Evolutionary conservation across 2,113 vertebrate species (phyloP).

Genomic region (Tylochromis polylepis): DNA sequence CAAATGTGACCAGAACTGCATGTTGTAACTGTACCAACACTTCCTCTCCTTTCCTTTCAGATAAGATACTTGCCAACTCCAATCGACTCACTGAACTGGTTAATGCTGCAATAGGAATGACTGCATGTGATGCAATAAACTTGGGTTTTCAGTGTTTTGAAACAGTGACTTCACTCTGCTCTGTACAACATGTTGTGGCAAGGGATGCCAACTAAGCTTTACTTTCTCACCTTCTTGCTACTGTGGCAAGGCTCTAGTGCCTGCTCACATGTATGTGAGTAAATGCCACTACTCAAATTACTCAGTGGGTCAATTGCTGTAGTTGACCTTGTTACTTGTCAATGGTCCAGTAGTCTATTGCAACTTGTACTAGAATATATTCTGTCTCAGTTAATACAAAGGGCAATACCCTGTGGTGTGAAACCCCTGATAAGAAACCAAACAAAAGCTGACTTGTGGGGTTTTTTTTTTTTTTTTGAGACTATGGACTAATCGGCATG

Average conservation of each 20-base stretch:
- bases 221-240: not conserved
- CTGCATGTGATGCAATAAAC: not conserved
- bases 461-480: too few relatives aligned
- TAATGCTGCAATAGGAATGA: not conserved
- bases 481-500: not conserved
- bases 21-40: not conserved
- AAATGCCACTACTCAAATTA: not conserved
- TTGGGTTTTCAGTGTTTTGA: not conserved
- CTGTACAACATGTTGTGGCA: not conserved
- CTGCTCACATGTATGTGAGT: not conserved
- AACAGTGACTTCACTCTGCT: not conserved
- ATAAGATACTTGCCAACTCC: not conserved
- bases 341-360: not conserved
- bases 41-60: not conserved
- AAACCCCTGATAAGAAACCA: not conserved
- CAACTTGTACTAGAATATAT: too few relatives aligned
- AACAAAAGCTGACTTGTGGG: too few relatives aligned
- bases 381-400: not conserved
- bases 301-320: not conserved
- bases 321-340: not conserved
- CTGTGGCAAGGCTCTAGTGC: not conserved
- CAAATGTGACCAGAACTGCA: not conserved
- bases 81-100: accelerated
- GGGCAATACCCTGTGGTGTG: not conserved
- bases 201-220: not conserved